phyloP scores from a whole-genome alignment of 2,797 vertebrate species.

The Ciconia nigra region DNA sequence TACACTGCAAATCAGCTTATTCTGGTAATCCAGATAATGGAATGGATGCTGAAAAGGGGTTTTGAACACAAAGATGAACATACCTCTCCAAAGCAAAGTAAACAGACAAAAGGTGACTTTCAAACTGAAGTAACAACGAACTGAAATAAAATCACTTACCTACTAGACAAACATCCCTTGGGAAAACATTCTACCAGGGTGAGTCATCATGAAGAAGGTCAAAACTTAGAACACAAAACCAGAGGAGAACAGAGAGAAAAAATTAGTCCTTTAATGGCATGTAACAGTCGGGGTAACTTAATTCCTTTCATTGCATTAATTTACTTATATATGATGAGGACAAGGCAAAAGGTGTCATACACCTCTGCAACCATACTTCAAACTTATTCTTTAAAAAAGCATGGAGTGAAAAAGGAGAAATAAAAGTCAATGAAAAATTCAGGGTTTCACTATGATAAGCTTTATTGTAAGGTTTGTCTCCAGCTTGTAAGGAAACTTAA shows the following conservation, averaged over 20 bases:
- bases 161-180: neutral
- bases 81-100: neutral
- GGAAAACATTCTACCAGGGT: neutral
- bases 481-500: neutral
- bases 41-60: neutral
- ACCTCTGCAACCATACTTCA: neutral
- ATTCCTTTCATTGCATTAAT: neutral
- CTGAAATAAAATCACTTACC: neutral
- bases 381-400: neutral
- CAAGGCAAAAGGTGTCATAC: neutral
- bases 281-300: neutral
- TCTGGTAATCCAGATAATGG: neutral
- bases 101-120: neutral
- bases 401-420: neutral
- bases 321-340: neutral
- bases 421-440: neutral
- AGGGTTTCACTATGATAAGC: neutral
- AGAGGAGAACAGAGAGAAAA: neutral
- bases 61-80: neutral
- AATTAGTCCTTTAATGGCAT: neutral
- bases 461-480: neutral
- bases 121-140: neutral
- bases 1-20: neutral
- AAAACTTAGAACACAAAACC: neutral
- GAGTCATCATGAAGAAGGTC: neutral